phyloP scores from a whole-genome alignment of 2,888 invertebrate species.

The Agrotis exclamationis region DNA sequence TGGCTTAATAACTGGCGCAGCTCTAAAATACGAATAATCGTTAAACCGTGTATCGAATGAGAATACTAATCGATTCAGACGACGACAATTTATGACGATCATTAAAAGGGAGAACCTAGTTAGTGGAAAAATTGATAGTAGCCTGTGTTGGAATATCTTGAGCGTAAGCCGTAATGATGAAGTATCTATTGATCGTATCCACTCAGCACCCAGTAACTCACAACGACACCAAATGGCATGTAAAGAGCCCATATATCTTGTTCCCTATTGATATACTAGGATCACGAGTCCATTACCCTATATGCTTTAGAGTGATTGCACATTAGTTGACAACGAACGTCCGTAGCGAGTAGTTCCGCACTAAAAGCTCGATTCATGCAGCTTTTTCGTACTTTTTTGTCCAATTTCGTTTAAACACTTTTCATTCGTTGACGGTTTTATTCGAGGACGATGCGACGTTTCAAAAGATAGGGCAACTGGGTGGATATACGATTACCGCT shows the following conservation, averaged over 20 bases:
- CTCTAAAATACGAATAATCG: slow-evolving; percentile 46
- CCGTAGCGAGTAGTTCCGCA: not conserved
- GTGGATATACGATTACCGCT: slow-evolving; percentile 33
- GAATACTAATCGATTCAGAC: slow-evolving; percentile 48
- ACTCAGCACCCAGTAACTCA: slow-evolving; percentile 57
- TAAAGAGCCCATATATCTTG: slow-evolving; percentile 71
- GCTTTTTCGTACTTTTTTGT: slow-evolving; percentile 43
- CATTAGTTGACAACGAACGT: slow-evolving; percentile 39
- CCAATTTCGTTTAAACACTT: slow-evolving; percentile 52
- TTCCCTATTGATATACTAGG: slow-evolving; percentile 63
- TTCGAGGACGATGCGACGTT: slow-evolving; percentile 27
- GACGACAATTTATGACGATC: slow-evolving; percentile 43
- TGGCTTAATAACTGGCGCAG: slow-evolving; percentile 24
- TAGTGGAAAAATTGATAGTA: slow-evolving; percentile 38
- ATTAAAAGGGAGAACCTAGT: slow-evolving; percentile 25
- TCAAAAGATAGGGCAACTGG: slow-evolving; percentile 33
- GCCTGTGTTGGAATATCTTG: slow-evolving; percentile 42
- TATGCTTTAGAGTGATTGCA: slow-evolving; percentile 44
- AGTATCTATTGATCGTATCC: slow-evolving; percentile 64
- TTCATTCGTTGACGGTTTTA: slow-evolving; percentile 44
- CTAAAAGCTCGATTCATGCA: slow-evolving; percentile 31
- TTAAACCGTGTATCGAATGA: slow-evolving; percentile 46
- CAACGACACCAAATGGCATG: slow-evolving; percentile 61
- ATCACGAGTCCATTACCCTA: slow-evolving; percentile 58
- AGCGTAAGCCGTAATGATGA: slow-evolving; percentile 66